phyloP scores from a whole-genome alignment of 2,888 invertebrate genomes.

The Chymomyza procnemis region DNA sequence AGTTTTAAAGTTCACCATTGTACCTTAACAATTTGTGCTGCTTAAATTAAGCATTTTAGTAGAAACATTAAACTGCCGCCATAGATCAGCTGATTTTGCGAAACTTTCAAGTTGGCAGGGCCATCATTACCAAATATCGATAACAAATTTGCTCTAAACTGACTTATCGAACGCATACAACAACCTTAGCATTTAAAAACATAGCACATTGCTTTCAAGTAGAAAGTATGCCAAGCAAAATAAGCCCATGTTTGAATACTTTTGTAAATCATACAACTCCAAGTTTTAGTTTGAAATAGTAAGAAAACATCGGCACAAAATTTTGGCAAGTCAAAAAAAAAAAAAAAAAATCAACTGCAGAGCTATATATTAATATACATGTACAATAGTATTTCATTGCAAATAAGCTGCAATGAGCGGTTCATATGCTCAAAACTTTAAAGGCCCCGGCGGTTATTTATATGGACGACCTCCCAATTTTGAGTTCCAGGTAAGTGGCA shows the following conservation, averaged over 20 bases:
- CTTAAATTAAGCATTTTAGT: too few relatives aligned
- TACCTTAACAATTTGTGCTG: too few relatives aligned
- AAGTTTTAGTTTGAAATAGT: neutral
- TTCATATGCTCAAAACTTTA: neutral
- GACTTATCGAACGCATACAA: too few relatives aligned
- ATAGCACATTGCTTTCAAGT: too few relatives aligned
- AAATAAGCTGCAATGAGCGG: neutral
- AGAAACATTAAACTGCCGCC: too few relatives aligned
- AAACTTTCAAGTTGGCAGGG: too few relatives aligned
- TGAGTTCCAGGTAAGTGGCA: constrained; percentile 34
- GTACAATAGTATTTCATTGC: neutral
- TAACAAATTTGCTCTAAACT: too few relatives aligned
- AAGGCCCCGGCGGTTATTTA: neutral
- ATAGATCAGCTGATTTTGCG: too few relatives aligned
- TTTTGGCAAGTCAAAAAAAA: neutral
- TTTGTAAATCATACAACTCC: too few relatives aligned
- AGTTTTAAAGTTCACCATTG: too few relatives aligned
- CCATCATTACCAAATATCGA: too few relatives aligned
- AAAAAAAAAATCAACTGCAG: neutral
- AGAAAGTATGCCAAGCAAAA: neutral
- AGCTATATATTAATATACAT: neutral
- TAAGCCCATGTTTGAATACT: neutral
- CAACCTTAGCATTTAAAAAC: too few relatives aligned
- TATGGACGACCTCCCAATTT: constrained; percentile 15
- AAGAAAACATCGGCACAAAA: neutral